These are phyloP conservation scores for Pemphredon lugubris DNA, from an alignment of 2,888 invertebrate genomes.

Conservation along the genomic window DNA sequence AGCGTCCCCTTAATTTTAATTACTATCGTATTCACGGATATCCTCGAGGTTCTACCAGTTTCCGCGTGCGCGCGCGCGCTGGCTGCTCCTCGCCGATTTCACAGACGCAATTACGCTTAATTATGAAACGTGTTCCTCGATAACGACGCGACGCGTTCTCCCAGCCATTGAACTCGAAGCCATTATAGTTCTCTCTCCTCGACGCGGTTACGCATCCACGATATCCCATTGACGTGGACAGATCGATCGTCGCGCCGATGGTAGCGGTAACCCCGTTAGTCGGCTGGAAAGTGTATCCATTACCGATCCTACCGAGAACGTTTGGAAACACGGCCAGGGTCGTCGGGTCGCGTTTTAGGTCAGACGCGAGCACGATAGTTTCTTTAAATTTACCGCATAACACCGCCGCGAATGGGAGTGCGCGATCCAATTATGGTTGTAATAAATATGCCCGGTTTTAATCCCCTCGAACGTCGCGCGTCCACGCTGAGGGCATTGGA, in stretches of 20 bases:
- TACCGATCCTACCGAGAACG: slow-evolving; percentile 41
- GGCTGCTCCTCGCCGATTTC: slow-evolving; percentile 22
- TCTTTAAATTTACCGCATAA: too few species aligned
- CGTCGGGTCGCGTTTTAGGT: slow-evolving; percentile 45
- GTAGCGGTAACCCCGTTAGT: slow-evolving; percentile 45
- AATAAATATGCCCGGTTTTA: too few species aligned
- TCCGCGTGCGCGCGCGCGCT: background rate
- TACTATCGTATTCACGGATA: background rate
- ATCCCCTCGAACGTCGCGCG: too few species aligned
- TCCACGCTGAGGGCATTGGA: too few species aligned
- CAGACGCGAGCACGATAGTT: slow-evolving; percentile 25
- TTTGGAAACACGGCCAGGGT: slow-evolving; percentile 54
- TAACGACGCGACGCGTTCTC: slow-evolving; percentile 43
- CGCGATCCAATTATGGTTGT: too few species aligned
- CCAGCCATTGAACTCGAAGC: slow-evolving; percentile 39
- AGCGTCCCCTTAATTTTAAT: slow-evolving; percentile 1
- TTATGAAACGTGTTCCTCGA: slow-evolving; percentile 53
- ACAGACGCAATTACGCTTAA: slow-evolving; percentile 37
- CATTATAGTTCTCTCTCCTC: slow-evolving; percentile 29
- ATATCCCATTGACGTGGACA: slow-evolving; percentile 21
- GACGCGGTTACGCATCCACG: slow-evolving; percentile 9
- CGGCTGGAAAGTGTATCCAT: slow-evolving; percentile 45
- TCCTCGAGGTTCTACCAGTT: too few species aligned
- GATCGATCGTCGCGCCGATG: slow-evolving; percentile 39
- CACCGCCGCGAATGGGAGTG: too few species aligned